Conservation (phyloP, 2,113 vertebrate genomes). For the Pantherophis guttatus region DNA sequence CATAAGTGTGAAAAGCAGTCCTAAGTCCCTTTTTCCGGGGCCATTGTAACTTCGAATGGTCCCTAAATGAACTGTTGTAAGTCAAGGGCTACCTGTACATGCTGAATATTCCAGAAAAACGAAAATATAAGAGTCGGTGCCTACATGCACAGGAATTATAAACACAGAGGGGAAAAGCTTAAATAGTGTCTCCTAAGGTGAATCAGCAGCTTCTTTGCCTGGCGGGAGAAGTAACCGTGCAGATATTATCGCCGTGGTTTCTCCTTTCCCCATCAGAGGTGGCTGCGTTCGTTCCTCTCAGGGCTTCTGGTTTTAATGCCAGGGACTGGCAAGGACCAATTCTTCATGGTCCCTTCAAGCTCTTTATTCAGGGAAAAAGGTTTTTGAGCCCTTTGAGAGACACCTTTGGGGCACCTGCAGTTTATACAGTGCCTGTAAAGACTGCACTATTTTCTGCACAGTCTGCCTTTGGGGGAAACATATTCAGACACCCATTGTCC, state of each 20-base stretch:
- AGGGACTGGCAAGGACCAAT: neutral
- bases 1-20: no score
- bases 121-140: neutral
- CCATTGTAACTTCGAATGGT: no score
- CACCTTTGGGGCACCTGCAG: neutral
- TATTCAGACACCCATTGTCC: neutral
- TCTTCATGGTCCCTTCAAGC: neutral
- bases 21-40: no score
- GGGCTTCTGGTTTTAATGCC: neutral
- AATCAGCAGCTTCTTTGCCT: neutral
- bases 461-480: neutral
- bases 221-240: neutral
- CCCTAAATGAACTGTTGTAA: no score
- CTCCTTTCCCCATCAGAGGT: neutral
- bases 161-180: neutral
- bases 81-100: neutral
- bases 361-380: neutral
- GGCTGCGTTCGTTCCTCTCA: no score
- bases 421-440: neutral
- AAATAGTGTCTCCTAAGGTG: neutral
- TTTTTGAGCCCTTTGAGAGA: neutral
- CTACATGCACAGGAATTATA: neutral
- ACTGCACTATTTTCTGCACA: neutral
- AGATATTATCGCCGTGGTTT: neutral
- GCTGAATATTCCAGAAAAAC: neutral